A percentile compares a stretch with the other conserved stretches of the same genome.
These are phyloP conservation scores for Numenius phaeopus DNA, from an alignment of 2,797 vertebrate species.

Conservation along the genomic window DNA sequence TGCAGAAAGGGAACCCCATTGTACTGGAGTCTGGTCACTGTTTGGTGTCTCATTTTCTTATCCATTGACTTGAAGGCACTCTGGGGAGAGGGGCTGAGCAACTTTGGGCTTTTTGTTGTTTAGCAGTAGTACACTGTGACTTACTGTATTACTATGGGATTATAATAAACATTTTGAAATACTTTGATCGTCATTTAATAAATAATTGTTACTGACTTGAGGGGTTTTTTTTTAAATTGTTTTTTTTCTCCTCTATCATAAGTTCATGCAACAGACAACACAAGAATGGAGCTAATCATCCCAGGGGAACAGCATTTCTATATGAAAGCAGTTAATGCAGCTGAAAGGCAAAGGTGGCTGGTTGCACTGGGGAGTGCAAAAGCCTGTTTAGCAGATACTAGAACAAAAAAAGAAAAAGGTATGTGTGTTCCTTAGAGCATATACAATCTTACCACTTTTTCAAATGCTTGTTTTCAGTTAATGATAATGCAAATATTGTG, in stretches of 20 bases:
- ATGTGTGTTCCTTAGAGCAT: not conserved
- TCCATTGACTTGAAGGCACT: not conserved
- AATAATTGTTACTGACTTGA: not conserved
- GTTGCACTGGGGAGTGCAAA: conserved; percentile 95
- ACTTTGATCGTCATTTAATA: not conserved
- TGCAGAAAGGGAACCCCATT: not conserved
- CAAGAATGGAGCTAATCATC: conserved; percentile 94
- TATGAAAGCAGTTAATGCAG: conserved; percentile 93
- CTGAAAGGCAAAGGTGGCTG: conserved; percentile 95
- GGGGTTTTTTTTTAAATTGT: not conserved
- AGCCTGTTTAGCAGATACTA: conserved; percentile 91
- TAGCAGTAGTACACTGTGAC: not conserved
- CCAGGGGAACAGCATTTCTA: conserved; percentile 99
- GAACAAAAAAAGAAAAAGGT: conserved; percentile 94
- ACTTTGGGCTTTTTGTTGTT: not conserved
- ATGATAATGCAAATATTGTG: not conserved
- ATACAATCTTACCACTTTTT: not conserved
- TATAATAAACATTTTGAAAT: not conserved
- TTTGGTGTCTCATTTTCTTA: not conserved
- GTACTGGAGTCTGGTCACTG: not conserved
- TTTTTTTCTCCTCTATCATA: not conserved
- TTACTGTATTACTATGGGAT: not conserved
- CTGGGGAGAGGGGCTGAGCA: not conserved
- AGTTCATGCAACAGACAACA: conserved; percentile 93
- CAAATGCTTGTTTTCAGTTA: not conserved